Conservation (phyloP, 2,113 vertebrate species). For the Phyllopteryx taeniolatus region DNA sequence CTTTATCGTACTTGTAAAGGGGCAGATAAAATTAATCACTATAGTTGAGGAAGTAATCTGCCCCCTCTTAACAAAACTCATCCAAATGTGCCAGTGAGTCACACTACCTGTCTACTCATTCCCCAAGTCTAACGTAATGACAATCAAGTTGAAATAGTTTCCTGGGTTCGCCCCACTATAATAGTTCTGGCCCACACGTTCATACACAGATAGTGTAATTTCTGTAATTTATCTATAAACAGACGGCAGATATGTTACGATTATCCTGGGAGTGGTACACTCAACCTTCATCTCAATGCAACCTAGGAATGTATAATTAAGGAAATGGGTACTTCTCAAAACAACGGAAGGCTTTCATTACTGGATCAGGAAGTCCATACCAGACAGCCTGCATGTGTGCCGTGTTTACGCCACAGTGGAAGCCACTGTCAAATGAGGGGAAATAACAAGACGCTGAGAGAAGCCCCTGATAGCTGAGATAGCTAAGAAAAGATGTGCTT, state of each 20-base stretch:
- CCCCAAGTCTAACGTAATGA: background rate
- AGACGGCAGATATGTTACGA: slow-evolving; percentile 12
- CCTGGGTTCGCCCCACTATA: slow-evolving; percentile 10
- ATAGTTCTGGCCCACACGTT: background rate
- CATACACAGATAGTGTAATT: slow-evolving; percentile 24
- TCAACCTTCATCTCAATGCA: slow-evolving; percentile 31
- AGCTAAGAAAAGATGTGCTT: slow-evolving; percentile 43
- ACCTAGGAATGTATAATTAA: slow-evolving; percentile 58
- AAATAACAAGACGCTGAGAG: slow-evolving; percentile 42
- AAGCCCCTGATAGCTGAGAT: slow-evolving; percentile 17
- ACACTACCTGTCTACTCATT: background rate
- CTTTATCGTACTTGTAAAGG: too few relatives aligned
- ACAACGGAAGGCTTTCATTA: slow-evolving; percentile 70
- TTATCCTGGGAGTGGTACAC: slow-evolving; percentile 51
- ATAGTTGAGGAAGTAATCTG: background rate
- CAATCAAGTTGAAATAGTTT: background rate
- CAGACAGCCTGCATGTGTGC: slow-evolving; percentile 37
- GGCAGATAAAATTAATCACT: background rate
- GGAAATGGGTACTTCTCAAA: slow-evolving; percentile 50
- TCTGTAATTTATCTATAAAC: slow-evolving; percentile 16
- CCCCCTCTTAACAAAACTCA: background rate
- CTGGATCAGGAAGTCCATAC: slow-evolving; percentile 51
- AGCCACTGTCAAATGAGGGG: slow-evolving; percentile 26
- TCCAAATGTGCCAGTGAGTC: background rate
- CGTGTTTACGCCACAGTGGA: slow-evolving; percentile 47